Base-by-base conservation (phyloP, 1,140 invertebrate species). In the Ceratosolen fusciceps region DNA sequence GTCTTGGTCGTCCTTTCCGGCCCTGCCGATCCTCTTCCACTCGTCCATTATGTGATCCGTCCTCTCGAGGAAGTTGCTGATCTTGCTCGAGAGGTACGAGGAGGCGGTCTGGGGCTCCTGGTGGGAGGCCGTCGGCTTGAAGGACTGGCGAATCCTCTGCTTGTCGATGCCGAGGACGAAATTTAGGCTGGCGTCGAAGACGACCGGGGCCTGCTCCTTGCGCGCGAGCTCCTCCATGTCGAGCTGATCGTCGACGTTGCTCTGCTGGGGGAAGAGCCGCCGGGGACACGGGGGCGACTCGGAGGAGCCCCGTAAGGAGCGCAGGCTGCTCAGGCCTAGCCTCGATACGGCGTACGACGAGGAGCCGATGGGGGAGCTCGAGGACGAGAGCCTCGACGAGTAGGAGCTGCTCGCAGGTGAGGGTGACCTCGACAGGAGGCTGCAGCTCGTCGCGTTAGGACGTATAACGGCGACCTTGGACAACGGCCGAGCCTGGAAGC, bases 31-130 rank as follows among this genome's bases (percentile, higher is more conserved):
- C 74, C 92, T 90, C 78, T 92, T 91, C 95, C 95, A 96, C 85
- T 96, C 95, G 81, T 96, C 94, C 92, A 95, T 95, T 0, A 96
- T 93, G 86, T 96, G 95, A 87, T 96, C 95, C 4, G 95, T 96
- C 74, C 94, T 92, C 84, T 93, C 93, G 10, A 97, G 88, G 83
- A 97, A 97, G 80, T 95, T 94, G 29, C 94, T 92, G 65, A 97
- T 96, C 87, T 95, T 95, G 37, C 91, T 92, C 4, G 93, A 93
- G 29, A 97, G 89, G 75, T 93, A 93, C 43, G 94, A 94, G 0
- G 95, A 96, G 0, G 94, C 94, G 0, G 95, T 96, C 14, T 93
- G 90, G 12, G 94, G 92, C 82, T 96, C 94, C 81, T 94, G 87
- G 83, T 94, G 93, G 0, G 95, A 95, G 0, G 95, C 94, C 1